phyloP scores from a whole-genome alignment of 1,140 invertebrate genomes.

The Cyphomyrmex costatus region DNA sequence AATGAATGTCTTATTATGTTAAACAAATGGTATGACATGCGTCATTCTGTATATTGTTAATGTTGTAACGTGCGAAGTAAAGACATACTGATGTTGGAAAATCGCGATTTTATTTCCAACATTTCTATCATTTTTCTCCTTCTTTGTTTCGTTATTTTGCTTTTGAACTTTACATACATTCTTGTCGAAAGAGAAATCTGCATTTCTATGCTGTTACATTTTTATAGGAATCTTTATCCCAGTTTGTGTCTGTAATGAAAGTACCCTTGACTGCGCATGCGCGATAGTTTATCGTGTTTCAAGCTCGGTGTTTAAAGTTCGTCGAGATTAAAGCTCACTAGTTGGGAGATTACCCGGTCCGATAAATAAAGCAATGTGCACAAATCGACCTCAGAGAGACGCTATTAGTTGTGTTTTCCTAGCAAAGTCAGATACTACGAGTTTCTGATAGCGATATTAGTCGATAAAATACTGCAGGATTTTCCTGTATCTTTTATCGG shows the following conservation, averaged over 20 bases:
- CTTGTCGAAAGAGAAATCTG: neutral
- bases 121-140: neutral
- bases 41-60: neutral
- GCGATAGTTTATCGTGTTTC: conserved; percentile 49
- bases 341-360: conserved; percentile 49
- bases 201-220: conserved; percentile 13
- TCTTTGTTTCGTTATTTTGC: neutral
- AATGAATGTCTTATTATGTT: too few relatives aligned
- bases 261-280: conserved; percentile 6
- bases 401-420: conserved; percentile 36
- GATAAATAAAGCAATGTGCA: conserved; percentile 30
- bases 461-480: neutral
- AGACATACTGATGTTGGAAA: neutral
- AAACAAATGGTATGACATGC: too few relatives aligned
- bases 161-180: neutral
- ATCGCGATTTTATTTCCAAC: neutral
- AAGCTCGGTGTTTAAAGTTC: conserved; percentile 51
- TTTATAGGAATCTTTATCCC: conserved; percentile 23
- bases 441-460: conserved; percentile 39
- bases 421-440: conserved; percentile 16
- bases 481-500: conserved; percentile 9
- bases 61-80: neutral
- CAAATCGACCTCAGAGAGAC: conserved; percentile 31
- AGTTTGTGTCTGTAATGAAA: conserved; percentile 34
- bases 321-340: conserved; percentile 50